Percentiles rank a stretch among this genome's conserved stretches.
Conservation (phyloP, 2,888 invertebrate genomes). For the Drosophila birchii region DNA sequence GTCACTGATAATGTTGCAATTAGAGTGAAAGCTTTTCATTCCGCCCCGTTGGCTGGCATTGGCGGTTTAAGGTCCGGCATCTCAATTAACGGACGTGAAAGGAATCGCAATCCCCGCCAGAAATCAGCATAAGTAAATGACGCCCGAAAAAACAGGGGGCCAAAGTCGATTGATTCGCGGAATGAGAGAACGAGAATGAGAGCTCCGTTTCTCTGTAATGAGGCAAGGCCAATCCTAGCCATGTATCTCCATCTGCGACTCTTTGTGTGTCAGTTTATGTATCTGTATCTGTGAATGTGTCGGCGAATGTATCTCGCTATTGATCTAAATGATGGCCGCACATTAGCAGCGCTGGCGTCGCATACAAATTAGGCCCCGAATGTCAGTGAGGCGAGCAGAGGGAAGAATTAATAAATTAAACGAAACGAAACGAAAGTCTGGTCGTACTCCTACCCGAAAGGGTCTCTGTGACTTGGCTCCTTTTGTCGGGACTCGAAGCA, state of each 20-base stretch:
- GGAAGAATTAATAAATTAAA: slow-evolving; percentile 76
- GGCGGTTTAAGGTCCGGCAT: slow-evolving; percentile 43
- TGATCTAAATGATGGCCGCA: slow-evolving; percentile 77
- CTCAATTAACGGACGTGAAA: slow-evolving; percentile 59
- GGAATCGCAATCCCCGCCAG: slow-evolving; percentile 26
- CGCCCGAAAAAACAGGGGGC: slow-evolving; percentile 45
- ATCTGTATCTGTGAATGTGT: slow-evolving; percentile 24
- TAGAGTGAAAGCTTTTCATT: slow-evolving; percentile 79
- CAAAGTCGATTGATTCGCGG: slow-evolving; percentile 65
- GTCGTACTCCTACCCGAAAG: slow-evolving; percentile 28
- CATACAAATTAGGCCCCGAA: slow-evolving; percentile 69
- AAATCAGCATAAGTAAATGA: slow-evolving; percentile 76
- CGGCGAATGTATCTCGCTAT: slow-evolving; percentile 52
- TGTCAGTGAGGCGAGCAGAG: slow-evolving; percentile 30
- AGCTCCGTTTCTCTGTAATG: slow-evolving; percentile 27
- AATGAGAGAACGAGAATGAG: slow-evolving; percentile 35
- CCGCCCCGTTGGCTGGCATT: slow-evolving; percentile 27
- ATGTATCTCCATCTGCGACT: slow-evolving; percentile 21
- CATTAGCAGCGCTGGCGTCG: slow-evolving; percentile 73
- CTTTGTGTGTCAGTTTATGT: slow-evolving; percentile 13
- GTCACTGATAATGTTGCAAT: slow-evolving; percentile 71
- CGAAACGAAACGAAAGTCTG: slow-evolving; percentile 61
- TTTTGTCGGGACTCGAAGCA: slow-evolving; percentile 28
- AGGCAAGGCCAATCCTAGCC: slow-evolving; percentile 33
- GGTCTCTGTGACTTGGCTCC: background rate